phyloP scores from a whole-genome alignment of 92 coral and sea anemone species.

The Montipora capitata region DNA sequence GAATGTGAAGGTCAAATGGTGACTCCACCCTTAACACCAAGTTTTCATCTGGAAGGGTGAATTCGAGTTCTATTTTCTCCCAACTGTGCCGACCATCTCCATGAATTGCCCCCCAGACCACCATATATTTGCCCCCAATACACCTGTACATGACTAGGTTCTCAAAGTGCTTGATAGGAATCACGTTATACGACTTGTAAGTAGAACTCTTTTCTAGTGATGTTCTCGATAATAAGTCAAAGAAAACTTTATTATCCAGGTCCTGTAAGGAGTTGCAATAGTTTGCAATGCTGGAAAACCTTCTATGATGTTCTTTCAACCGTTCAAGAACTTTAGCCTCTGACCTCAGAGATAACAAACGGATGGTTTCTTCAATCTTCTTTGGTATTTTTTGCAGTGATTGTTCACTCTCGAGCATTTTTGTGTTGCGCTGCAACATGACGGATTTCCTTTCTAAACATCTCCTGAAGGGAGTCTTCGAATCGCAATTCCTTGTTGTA shows the following conservation, averaged over 20 bases:
- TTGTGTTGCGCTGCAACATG: not conserved
- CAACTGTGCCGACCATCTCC: conserved; percentile 45
- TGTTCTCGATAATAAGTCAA: conserved; percentile 48
- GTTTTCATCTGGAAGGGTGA: conserved; percentile 49
- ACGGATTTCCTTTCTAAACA: conserved; percentile 7
- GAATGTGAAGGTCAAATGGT: conserved; percentile 23
- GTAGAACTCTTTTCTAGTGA: conserved; percentile 27
- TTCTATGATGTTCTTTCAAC: not conserved
- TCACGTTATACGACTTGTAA: conserved; percentile 10
- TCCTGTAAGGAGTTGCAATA: not conserved
- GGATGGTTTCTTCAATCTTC: conserved; percentile 14
- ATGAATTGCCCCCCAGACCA: conserved; percentile 27
- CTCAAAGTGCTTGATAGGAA: conserved; percentile 40
- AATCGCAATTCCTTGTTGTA: conserved; percentile 11
- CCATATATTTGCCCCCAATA: conserved; percentile 17
- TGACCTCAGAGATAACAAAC: conserved; percentile 23
- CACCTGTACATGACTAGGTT: conserved; percentile 41
- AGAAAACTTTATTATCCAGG: conserved; percentile 25
- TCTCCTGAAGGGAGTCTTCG: not conserved
- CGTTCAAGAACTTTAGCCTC: conserved; percentile 20
- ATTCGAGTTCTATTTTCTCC: conserved; percentile 35
- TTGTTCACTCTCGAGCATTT: not conserved
- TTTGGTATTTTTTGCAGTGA: not conserved
- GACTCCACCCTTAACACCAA: conserved; percentile 9
- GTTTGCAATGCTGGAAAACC: not conserved